phyloP scores from a whole-genome alignment of 2,888 invertebrate species.

The Platycnemis pennipes region DNA sequence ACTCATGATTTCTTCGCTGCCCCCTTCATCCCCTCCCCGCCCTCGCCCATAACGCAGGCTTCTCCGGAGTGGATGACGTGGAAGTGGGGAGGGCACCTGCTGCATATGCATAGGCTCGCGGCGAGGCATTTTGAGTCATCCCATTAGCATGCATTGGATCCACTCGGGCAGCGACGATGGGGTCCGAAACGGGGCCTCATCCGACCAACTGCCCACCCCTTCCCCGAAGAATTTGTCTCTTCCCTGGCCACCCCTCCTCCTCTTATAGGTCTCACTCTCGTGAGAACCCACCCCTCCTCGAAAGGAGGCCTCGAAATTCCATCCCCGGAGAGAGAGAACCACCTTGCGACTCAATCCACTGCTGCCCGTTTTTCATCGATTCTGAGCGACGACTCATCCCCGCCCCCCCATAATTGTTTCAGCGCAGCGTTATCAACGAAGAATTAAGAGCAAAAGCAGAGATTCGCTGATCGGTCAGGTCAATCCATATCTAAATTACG shows the following conservation, averaged over 20 bases:
- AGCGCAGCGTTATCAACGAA: no score
- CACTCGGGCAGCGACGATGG: not conserved
- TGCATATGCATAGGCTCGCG: slow-evolving; percentile 62
- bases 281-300: not conserved
- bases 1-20: no score
- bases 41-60: not conserved
- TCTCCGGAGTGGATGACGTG: not conserved
- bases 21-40: not conserved
- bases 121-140: slow-evolving; percentile 36
- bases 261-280: not conserved
- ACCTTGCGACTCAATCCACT: not conserved
- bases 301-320: not conserved
- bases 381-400: no score
- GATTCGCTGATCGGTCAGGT: no score
- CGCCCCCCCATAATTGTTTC: no score
- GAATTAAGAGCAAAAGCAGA: no score
- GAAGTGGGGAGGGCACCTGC: not conserved
- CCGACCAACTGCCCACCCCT: not conserved
- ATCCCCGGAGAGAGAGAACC: not conserved
- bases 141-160: slow-evolving; percentile 59
- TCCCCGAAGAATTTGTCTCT: not conserved
- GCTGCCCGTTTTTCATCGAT: no score
- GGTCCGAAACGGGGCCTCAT: not conserved
- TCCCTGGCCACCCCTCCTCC: not conserved
- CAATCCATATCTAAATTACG: no score